Percentiles rank a stretch among this genome's conserved stretches.
Evolutionary conservation across 2,113 vertebrate genomes (phyloP).

Genomic region (Mustela lutreola): DNA sequence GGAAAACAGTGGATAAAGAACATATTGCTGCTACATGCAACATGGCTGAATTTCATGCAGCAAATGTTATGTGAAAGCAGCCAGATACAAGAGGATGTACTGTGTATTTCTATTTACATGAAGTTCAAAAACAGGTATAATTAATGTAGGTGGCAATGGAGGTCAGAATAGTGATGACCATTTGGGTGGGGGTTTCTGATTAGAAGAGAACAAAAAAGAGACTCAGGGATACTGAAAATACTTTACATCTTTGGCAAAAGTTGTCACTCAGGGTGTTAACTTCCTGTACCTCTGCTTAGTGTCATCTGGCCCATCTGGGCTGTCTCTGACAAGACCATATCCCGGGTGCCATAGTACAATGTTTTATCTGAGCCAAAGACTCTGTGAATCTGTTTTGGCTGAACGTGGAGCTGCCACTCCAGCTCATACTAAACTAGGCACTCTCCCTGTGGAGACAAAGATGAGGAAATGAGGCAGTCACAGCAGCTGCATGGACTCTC

Average conservation of each 20-base stretch:
- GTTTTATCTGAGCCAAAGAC: background rate
- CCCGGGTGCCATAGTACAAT: background rate
- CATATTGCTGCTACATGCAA: background rate
- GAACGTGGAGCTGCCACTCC: background rate
- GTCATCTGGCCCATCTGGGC: background rate
- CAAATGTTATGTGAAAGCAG: background rate
- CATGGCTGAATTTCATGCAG: background rate
- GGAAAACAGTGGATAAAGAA: slow-evolving; percentile 19
- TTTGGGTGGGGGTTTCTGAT: background rate
- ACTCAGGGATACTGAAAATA: background rate
- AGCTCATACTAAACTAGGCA: background rate
- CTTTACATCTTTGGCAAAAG: background rate
- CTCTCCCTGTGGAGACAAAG: background rate
- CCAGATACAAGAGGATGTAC: background rate
- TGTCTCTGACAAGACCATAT: background rate
- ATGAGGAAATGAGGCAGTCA: background rate
- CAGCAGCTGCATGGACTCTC: background rate
- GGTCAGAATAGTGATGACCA: background rate
- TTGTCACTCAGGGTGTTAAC: background rate
- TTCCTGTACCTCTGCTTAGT: background rate
- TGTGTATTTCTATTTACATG: background rate
- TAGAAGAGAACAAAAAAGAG: background rate
- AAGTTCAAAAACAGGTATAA: background rate
- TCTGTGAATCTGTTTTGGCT: background rate
- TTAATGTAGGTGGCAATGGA: background rate